These are phyloP conservation scores for Macrosiphum euphorbiae DNA, from an alignment of 2,888 invertebrate species.

Conservation along the genomic window DNA sequence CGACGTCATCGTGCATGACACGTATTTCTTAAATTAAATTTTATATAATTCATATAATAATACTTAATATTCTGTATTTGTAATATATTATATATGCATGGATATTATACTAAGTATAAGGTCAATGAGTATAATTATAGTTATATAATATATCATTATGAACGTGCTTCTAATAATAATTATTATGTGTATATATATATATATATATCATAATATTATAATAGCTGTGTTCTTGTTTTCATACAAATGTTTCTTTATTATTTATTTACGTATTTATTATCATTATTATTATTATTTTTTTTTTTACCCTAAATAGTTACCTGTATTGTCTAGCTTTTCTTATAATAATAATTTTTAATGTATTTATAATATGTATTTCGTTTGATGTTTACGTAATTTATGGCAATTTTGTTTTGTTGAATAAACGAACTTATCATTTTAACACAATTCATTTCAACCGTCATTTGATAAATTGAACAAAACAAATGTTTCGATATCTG, in stretches of 20 bases:
- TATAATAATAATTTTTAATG: conserved; percentile 26
- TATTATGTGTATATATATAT: conserved; percentile 6
- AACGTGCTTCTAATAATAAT: conserved; percentile 42
- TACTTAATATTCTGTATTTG: conserved; percentile 31
- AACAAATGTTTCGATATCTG: neutral
- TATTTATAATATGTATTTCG: conserved; percentile 28
- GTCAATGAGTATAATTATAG: conserved; percentile 16
- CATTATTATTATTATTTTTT: conserved; percentile 35
- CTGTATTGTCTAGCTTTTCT: conserved; percentile 52
- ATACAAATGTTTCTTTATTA: conserved; percentile 48
- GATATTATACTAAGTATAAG: neutral
- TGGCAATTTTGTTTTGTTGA: conserved; percentile 51
- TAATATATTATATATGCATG: neutral
- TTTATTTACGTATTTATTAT: conserved; percentile 45
- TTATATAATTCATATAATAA: conserved; percentile 1
- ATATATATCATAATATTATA: conserved; percentile 10
- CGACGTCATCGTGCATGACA: neutral
- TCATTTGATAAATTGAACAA: neutral
- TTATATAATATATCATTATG: conserved; percentile 17
- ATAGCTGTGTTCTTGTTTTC: conserved; percentile 47
- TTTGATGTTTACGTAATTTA: conserved; percentile 49
- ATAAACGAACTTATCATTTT: conserved; percentile 54
- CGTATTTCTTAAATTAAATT: conserved; percentile 26
- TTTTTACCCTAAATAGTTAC: conserved; percentile 59
- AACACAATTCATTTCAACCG: neutral